Evolutionary conservation across 2,888 invertebrate species (phyloP), one percentile per base, ranked within the genome.

Genomic region (Sphinx pinastri): DNA sequence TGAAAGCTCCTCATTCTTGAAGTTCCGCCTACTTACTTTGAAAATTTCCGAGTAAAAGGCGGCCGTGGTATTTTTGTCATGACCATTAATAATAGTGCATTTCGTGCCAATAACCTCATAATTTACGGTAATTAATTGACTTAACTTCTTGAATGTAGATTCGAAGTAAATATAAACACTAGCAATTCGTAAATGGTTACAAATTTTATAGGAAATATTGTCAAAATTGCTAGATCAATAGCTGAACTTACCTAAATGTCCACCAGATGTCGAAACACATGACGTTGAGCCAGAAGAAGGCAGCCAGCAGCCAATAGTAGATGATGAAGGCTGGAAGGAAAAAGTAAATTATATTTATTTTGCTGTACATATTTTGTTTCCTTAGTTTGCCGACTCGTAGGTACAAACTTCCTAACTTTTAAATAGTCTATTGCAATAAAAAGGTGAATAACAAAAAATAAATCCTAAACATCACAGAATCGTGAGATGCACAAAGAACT

Each of bases 221-320:
- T 2, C 25, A 25, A 25, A 2, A 2, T 25, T 25, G 25, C 25
- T 25, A 14, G 52, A n/a, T 38, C 52, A 52, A 19, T 55, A 55
- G 14, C 16, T 13, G 10, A n/a, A 73, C 72, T 76, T 83, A 97
- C 97, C 96, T 96, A 80, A 97, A 96, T 1, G 96, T 97, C 95
- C 96, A 95, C 96, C 96, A 97, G 77, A 97, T 96, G 86, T 97
- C 97, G 84, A 96, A 96, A 77, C 96, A 96, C 95, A 96, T 97
- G 66, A 97, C 95, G 83, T 96, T 97, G 79, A 97, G 92, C 97
- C 97, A 97, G 74, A 95, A 95, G 87, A 97, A 97, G 0, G 96
- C 95, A 0, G 96, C 93, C 78, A 96, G 88, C 79, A 96, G 91
- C 55, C 94, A 91, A 81, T 95, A 96, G 79, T 96, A 95, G 76